Evolutionary conservation across 2,888 invertebrate species (phyloP).

Genomic region (Ditula angustiorana): DNA sequence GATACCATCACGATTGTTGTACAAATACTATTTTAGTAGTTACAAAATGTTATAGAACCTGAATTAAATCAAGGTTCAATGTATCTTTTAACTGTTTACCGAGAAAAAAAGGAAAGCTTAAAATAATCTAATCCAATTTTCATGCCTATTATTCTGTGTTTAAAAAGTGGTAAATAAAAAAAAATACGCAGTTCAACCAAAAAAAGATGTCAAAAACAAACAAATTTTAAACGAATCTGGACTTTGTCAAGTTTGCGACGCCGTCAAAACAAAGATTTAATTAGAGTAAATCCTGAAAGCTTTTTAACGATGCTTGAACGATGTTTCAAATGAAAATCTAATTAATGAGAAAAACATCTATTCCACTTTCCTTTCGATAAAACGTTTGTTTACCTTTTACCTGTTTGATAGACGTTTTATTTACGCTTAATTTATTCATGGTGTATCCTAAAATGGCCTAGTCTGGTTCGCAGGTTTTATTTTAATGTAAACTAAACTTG

Average conservation of each 20-base stretch:
- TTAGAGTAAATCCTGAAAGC: conserved; percentile 26
- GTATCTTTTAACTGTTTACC: too few relatives aligned
- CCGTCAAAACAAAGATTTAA: conserved; percentile 30
- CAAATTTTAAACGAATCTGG: background rate
- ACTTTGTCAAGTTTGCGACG: background rate
- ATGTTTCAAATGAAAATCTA: conserved; percentile 20
- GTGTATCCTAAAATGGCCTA: too few relatives aligned
- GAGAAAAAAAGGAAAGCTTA: too few relatives aligned
- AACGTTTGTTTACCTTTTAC: background rate
- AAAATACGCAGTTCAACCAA: background rate
- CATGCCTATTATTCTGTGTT: too few relatives aligned
- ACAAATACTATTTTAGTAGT: too few relatives aligned
- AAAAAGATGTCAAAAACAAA: background rate
- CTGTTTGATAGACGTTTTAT: background rate
- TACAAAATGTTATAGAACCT: too few relatives aligned
- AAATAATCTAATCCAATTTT: too few relatives aligned
- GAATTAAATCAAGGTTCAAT: too few relatives aligned
- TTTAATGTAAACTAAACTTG: too few relatives aligned
- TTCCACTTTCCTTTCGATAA: conserved; percentile 8
- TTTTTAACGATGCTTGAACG: conserved; percentile 27
- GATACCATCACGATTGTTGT: too few relatives aligned
- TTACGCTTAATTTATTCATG: too few relatives aligned
- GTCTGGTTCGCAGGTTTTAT: too few relatives aligned
- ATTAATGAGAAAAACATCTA: background rate
- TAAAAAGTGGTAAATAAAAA: background rate